Evolutionary conservation across 2,113 vertebrate genomes (phyloP), one percentile per base, ranked within the genome.

Genomic region (Macquaria ambigua): DNA sequence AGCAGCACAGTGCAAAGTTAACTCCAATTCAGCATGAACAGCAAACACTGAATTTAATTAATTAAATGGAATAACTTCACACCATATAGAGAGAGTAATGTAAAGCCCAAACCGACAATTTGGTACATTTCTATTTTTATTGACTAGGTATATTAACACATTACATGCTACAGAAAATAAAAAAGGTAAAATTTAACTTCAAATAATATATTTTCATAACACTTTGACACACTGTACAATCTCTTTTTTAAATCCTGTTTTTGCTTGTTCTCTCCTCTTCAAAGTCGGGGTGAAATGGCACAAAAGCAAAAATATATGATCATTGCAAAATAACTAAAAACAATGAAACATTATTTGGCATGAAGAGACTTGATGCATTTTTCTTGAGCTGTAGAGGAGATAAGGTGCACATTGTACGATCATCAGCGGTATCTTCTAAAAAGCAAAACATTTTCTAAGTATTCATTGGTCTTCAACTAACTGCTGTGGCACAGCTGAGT

Each of bases 111-210:
- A 80, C 23, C 50, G 43, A 71, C 20, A 55, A 59, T 67, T 78
- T 81, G 70, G 81, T 91, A 84, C 21, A 67, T 43, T 62, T 58
- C 0, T 96, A 93, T 93, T 95, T 98, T 98, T 98, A 98, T 98
- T 98, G 96, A 97, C 95, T 96, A 96, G 94, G 96, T 96, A 92
- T 96, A 96, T 95, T 96, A 97, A 97, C 96, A 97, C 95, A 97
- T 95, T 96, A 97, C 97, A 98, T 95, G 96, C 97, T 97, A 96
- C 93, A 94, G 95, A 97, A 95, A 95, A 95, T 91, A 88, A 81
- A 93, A 82, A 79, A 92, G 89, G 88, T 85, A 78, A 88, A 87
- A 93, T 88, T 92, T 56, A 96, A 96, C 94, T 96, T 97, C 92
- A 97, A 97, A 96, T 83, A 71, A 82, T 74, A 87, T 62, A 85